These are phyloP conservation scores for Danio rerio DNA, from an alignment of 2,113 vertebrate species.

Conservation along the genomic window GRCz12tu NC_133195.1:39097001-39097500, in stretches of 20 bases:
- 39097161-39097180: not conserved
- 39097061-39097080: conserved; percentile 12
- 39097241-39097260: not conserved
- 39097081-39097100: not conserved
- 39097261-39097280: not conserved
- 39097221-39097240: not conserved
- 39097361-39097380: too few relatives aligned
- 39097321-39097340: not conserved
- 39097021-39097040: conserved; percentile 6
- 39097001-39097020: conserved; percentile 10
- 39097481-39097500: too few relatives aligned
- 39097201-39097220: not conserved
- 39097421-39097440: not conserved
- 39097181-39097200: not conserved
- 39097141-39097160: not conserved
- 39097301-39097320: too few relatives aligned
- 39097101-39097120: not conserved
- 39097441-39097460: too few relatives aligned
- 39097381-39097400: not conserved
- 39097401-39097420: not conserved
- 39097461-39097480: too few relatives aligned
- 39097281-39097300: not conserved
- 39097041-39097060: conserved; percentile 8
- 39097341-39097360: not conserved
- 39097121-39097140: not conserved